phyloP scores from a whole-genome alignment of 53 echinoderm and acorn worm genomes.

The Astropecten irregularis region DNA sequence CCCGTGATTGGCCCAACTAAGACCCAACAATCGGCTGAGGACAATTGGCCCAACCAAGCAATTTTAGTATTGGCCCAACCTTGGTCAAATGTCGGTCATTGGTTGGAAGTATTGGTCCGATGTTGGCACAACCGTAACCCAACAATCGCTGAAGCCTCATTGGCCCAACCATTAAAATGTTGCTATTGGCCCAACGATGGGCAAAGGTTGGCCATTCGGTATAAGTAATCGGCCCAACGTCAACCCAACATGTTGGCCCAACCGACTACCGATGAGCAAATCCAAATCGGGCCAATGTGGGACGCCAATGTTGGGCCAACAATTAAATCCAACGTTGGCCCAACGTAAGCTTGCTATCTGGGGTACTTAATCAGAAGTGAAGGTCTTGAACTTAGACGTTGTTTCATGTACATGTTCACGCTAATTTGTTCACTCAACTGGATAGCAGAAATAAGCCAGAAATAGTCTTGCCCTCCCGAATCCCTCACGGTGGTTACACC shows the following conservation, averaged over 20 bases:
- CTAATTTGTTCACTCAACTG: too few relatives aligned
- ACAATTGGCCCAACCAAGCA: not conserved
- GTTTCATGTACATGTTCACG: too few relatives aligned
- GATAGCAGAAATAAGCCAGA: too few relatives aligned
- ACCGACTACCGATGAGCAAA: too few relatives aligned
- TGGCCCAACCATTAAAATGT: constrained; percentile 5
- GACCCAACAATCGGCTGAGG: not conserved
- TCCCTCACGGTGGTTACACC: too few relatives aligned
- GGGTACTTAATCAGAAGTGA: too few relatives aligned
- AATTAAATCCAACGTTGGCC: constrained; percentile 26
- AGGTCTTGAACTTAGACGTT: too few relatives aligned
- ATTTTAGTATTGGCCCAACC: too few relatives aligned
- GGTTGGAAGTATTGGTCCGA: not conserved
- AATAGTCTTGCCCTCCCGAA: too few relatives aligned
- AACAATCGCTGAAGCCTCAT: constrained; percentile 1
- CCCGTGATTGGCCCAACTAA: not conserved
- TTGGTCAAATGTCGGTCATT: too few relatives aligned
- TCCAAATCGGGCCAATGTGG: constrained; percentile 6
- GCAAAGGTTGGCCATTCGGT: too few relatives aligned
- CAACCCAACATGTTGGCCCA: not conserved
- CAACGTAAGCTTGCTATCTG: constrained; percentile 32
- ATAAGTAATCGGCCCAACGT: not conserved
- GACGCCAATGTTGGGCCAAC: constrained; percentile 13
- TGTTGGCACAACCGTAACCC: not conserved
- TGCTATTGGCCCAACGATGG: too few relatives aligned